Base-by-base conservation (phyloP, 2,797 vertebrate genomes). In the Sus cebifrons region DNA sequence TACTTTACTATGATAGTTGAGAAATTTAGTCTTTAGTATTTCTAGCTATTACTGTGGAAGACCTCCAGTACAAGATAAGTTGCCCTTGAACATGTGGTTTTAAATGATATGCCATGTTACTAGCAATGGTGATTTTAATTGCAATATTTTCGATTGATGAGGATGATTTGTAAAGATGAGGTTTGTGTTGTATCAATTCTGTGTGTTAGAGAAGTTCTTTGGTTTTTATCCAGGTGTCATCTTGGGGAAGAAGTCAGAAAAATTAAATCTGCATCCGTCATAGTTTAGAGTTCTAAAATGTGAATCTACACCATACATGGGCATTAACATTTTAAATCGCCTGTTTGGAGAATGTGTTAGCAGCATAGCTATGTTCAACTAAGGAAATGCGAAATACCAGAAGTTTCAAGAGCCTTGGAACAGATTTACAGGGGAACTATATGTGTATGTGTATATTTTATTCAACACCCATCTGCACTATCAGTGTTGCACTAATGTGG, bases 241-340 rank as follows among this genome's bases (percentile, higher is more conserved):
- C 89, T 65, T 88, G 91, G 83, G n/a, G 44, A 78, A 91, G 40
- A 92, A 88, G 52, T 96, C 84, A 96, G 40, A 95, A 97, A 95
- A 89, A 82, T 96, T 79, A 95, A 87, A 88, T 90, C 68, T 29
- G 81, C 95, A 97, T 86, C 86, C 0, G 11, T 86, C 92, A 83
- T 75, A 44, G 32, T 86, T 87, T 97, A 94, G 36, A 84, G 78
- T 98, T 96, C 97, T 97, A 97, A 98, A 99, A 99, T 99, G 98
- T 98, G 98, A 99, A 98, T 96, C 93, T 94, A 64, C 94, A 91
- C 98, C 92, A 96, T 98, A 91, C 96, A 96, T 97, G 97, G 98
- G 99, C 98, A 99, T 98, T 99, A 98, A 98, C 97, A 97, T 98
- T 98, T 94, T 94, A 96, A 97, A 97, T 98, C 11, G 90, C 98